phyloP scores from a whole-genome alignment of 2,888 invertebrate genomes.

The Drosophila suboccidentalis region DNA sequence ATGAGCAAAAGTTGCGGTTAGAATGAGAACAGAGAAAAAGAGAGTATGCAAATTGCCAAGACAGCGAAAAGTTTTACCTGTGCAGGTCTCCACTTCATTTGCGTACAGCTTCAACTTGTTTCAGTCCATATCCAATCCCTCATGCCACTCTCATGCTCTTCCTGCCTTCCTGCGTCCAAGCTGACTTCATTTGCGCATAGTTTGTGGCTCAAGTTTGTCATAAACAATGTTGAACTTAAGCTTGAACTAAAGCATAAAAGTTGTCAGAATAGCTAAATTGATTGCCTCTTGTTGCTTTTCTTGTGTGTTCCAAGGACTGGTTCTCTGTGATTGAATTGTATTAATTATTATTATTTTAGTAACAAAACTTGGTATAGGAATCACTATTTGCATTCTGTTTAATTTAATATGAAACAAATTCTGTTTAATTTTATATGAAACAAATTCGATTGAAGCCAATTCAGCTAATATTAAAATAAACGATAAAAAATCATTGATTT shows the following conservation, averaged over 20 bases:
- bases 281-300: slow-evolving; percentile 54
- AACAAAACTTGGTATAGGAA: too few relatives aligned
- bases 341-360: not conserved
- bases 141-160: not conserved
- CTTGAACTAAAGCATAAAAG: slow-evolving; percentile 62
- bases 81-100: slow-evolving; percentile 57
- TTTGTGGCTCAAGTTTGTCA: slow-evolving; percentile 75
- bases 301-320: slow-evolving; percentile 8
- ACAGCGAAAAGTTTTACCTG: slow-evolving; percentile 58
- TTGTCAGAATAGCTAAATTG: slow-evolving; percentile 59
- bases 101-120: slow-evolving; percentile 30
- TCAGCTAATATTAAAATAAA: too few relatives aligned
- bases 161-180: slow-evolving; percentile 32
- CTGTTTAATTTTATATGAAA: too few relatives aligned
- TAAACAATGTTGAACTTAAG: slow-evolving; percentile 71
- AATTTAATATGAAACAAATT: too few relatives aligned
- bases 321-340: slow-evolving; percentile 23
- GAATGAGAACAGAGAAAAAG: not conserved
- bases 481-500: too few relatives aligned
- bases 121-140: slow-evolving; percentile 1
- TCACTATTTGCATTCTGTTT: too few relatives aligned
- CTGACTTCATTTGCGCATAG: slow-evolving; percentile 72
- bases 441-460: too few relatives aligned
- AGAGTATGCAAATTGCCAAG: slow-evolving; percentile 58
- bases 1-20: slow-evolving; percentile 42